A percentile compares a stretch with the other conserved stretches of the same genome.
These are phyloP conservation scores for Drosophila setosimentum DNA, from an alignment of 2,888 invertebrate species.

Conservation along the genomic window DNA sequence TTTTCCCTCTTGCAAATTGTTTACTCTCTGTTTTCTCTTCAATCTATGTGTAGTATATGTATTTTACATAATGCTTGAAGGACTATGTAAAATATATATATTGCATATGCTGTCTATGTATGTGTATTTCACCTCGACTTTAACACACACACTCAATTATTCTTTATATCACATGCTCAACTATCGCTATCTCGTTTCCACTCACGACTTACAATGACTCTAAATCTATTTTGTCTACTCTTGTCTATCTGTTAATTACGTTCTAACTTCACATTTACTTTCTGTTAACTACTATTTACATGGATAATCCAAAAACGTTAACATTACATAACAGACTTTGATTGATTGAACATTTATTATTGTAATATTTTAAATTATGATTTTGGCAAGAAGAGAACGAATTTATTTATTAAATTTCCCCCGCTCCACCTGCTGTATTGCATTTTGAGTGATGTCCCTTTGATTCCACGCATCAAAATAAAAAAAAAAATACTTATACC, in stretches of 20 bases:
- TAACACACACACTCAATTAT: conserved; percentile 15
- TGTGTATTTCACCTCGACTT: conserved; percentile 67
- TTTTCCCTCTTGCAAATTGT: conserved; percentile 79
- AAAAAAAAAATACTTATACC: conserved; percentile 5
- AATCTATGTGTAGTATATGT: conserved; percentile 64
- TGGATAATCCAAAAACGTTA: conserved; percentile 26
- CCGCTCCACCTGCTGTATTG: conserved; percentile 33
- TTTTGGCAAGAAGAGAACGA: conserved; percentile 9
- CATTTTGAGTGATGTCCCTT: conserved; percentile 53
- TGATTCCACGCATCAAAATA: conserved; percentile 19
- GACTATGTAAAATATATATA: conserved; percentile 70
- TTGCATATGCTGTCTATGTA: conserved; percentile 73
- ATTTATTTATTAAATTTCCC: conserved; percentile 5
- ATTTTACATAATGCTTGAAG: conserved; percentile 53
- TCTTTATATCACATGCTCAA: conserved; percentile 6
- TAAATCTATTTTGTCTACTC: conserved; percentile 8
- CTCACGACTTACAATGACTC: conserved; percentile 26
- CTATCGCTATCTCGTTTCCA: conserved; percentile 31
- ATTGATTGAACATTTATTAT: conserved; percentile 16
- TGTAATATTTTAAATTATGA: conserved; percentile 26
- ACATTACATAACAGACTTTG: conserved; percentile 28
- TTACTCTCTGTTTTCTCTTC: conserved; percentile 58
- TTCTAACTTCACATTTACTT: conserved; percentile 15
- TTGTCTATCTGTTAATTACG: conserved; percentile 17
- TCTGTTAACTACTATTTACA: conserved; percentile 18